A percentile compares a stretch with the other conserved stretches of the same genome.
These are phyloP conservation scores for Acropora yongei DNA, from an alignment of 64 coral and sea anemone species.

Conservation along the genomic window DNA sequence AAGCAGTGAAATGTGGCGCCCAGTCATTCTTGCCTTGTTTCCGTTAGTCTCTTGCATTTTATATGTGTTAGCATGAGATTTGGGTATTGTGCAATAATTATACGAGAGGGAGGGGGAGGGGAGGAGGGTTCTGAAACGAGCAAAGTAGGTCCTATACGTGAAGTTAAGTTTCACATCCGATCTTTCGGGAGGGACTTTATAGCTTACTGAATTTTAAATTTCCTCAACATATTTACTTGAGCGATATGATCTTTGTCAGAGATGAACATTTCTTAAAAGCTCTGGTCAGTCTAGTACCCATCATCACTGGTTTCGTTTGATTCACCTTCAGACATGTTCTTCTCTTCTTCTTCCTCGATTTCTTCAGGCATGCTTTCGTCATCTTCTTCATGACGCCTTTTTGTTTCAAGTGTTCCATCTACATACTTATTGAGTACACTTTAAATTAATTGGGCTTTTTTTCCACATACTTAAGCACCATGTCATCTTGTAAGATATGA, in stretches of 20 bases:
- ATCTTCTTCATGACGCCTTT: neutral
- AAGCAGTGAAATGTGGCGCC: no score
- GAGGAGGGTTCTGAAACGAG: neutral
- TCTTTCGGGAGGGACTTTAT: neutral
- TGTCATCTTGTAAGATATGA: neutral
- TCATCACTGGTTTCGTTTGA: neutral
- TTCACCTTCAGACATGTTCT: neutral
- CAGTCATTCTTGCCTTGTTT: no score
- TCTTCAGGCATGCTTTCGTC: neutral
- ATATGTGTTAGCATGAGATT: neutral
- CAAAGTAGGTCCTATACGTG: neutral
- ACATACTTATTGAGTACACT: neutral
- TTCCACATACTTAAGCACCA: neutral
- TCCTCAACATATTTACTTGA: neutral
- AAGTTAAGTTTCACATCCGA: neutral
- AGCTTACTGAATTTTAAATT: conserved; percentile 23
- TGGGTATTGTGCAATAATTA: neutral
- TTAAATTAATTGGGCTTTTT: conserved; percentile 8
- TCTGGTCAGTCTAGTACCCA: neutral
- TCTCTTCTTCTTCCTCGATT: neutral
- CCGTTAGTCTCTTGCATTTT: no score
- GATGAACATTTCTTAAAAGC: neutral
- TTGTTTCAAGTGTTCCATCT: conserved; percentile 1
- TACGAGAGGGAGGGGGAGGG: neutral
- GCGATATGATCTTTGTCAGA: conserved; percentile 7